These are phyloP conservation scores for Leucoraja ocellata DNA, from an alignment of 2,797 vertebrate species.

Conservation along the genomic window DNA sequence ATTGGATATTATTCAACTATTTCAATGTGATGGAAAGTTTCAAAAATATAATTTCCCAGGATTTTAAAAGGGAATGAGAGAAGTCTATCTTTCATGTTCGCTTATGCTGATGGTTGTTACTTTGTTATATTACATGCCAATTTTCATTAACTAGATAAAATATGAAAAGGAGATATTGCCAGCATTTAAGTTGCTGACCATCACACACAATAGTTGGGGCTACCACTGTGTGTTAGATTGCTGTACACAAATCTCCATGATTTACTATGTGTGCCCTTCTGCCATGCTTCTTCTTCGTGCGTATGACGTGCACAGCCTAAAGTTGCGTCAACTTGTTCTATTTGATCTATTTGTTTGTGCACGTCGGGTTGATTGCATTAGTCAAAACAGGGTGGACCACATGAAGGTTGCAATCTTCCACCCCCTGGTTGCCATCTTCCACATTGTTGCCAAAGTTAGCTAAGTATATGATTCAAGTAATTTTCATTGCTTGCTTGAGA, in stretches of 20 bases:
- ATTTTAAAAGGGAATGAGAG: not conserved
- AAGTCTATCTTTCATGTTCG: too few species aligned
- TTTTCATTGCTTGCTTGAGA: not conserved
- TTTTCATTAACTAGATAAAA: not conserved
- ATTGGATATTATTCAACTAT: not conserved
- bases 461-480: not conserved
- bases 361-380: too few species aligned
- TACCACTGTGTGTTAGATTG: not conserved
- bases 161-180: not conserved
- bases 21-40: not conserved
- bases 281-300: not conserved
- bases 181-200: not conserved
- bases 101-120: too few species aligned
- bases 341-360: too few species aligned
- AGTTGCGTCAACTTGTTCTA: too few species aligned
- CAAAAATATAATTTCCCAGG: not conserved
- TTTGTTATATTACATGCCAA: too few species aligned
- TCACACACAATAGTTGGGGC: not conserved
- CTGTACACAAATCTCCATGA: not conserved
- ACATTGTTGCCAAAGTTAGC: not conserved
- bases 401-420: too few species aligned
- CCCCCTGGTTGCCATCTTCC: too few species aligned
- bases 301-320: too few species aligned
- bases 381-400: too few species aligned
- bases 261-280: not conserved